Conservation (phyloP, 2,113 vertebrate species). For the Zapus hudsonius region DNA sequence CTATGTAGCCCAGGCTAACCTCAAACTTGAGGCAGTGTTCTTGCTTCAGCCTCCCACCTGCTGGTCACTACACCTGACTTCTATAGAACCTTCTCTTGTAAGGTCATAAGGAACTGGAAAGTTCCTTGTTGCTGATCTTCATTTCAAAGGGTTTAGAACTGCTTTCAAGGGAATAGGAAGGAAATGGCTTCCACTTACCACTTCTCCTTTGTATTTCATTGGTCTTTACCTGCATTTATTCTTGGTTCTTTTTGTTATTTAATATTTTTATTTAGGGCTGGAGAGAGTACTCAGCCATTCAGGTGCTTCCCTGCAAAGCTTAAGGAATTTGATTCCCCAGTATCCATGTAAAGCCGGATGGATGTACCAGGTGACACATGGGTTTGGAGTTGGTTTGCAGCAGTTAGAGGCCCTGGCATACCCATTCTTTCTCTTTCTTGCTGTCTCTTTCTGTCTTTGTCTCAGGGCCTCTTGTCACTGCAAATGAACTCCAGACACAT, state of each 20-base stretch:
- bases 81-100: neutral
- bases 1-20: neutral
- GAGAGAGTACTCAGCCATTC: no score
- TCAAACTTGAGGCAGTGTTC: neutral
- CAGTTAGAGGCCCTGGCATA: no score
- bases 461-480: no score
- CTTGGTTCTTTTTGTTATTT: neutral
- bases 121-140: slow-evolving; percentile 47
- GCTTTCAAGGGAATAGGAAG: slow-evolving; percentile 54
- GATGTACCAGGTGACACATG: no score
- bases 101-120: slow-evolving; percentile 8
- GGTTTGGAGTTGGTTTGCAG: no score
- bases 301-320: no score
- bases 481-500: no score
- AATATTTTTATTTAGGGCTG: no score
- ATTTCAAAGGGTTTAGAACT: slow-evolving; percentile 56
- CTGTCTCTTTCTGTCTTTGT: no score
- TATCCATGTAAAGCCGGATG: no score
- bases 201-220: slow-evolving; percentile 28
- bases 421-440: no score
- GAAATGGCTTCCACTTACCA: slow-evolving; percentile 33
- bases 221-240: slow-evolving; percentile 32
- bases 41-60: neutral
- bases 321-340: no score
- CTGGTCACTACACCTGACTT: neutral